Base-by-base conservation (phyloP, 2,888 invertebrate species). In the Drosophila lutescens region DNA sequence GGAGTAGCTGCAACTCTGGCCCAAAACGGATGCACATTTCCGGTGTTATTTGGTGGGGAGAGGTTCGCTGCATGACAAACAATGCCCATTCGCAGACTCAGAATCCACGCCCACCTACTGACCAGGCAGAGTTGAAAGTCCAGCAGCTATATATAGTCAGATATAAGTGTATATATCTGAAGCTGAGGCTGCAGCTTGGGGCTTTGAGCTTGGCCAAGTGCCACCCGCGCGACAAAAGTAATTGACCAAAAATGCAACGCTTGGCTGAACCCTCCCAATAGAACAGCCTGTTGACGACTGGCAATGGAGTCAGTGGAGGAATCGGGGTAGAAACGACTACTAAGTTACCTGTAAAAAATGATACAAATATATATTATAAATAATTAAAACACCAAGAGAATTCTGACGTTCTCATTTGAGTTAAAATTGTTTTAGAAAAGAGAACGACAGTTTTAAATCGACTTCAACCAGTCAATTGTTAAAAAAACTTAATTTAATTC, bases 171-270 rank as follows among this genome's bases (percentile, higher is more conserved):
- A 34, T 59, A 34, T 44, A 23, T 20, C 36, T 26, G 43, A 53
- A 30, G 32, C 47, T 60, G 13, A n/a, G 40, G 66, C 32, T 49
- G 9, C 26, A 34, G 36, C 40, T 56, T 59, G 72, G 41, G 55
- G 41, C 26, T 26, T 26, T 5, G 26, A 26, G 2, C 56, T 51
- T 46, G 68, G 59, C 79, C 63, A 65, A 63, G 69, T 61, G 79
- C 84, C 84, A 78, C 75, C 87, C 76, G 87, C 87, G 89, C 88
- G 89, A 83, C 82, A 83, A 78, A 59, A 76, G 74, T 80, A 88
- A 84, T 89, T 88, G 89, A 87, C 86, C 88, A 88, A 83, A 87
- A 80, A 78, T 78, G 72, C 74, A 72, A 88, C 86, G 85, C 89
- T 88, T 74, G 61, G 89, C 41, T 88, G 80, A 72, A 30, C 65